Percentiles rank a stretch among this genome's conserved stretches.
phyloP scores from a whole-genome alignment of 2,888 invertebrate genomes.

The Epirrita christyi region DNA sequence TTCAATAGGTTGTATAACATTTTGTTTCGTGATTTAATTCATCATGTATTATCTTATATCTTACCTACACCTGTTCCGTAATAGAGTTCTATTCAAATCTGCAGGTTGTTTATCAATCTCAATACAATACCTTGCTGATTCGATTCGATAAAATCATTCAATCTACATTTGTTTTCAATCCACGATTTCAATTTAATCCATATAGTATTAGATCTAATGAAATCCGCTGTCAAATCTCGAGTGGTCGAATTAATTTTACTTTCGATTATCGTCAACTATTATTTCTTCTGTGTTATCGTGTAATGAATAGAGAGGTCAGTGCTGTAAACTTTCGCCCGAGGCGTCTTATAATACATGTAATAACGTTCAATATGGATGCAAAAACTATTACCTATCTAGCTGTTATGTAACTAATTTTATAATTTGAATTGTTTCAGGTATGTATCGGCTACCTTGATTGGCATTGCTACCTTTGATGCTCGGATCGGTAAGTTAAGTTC shows the following conservation, averaged over 20 bases:
- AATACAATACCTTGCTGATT: conserved; percentile 27
- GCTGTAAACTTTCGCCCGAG: conserved; percentile 72
- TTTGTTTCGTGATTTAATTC: not conserved
- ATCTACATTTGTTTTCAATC: conserved; percentile 33
- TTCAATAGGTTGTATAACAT: not conserved
- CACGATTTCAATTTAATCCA: conserved; percentile 32
- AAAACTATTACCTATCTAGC: conserved; percentile 18
- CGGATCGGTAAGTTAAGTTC: conserved; percentile 6
- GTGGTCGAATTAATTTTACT: conserved; percentile 76
- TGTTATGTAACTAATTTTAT: conserved; percentile 48
- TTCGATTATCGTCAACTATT: conserved; percentile 59
- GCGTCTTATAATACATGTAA: conserved; percentile 55
- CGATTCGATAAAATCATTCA: conserved; percentile 27
- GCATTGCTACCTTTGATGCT: not conserved
- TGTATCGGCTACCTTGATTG: conserved; percentile 40
- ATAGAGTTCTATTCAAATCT: conserved; percentile 17
- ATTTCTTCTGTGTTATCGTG: conserved; percentile 43
- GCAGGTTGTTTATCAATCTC: conserved; percentile 9
- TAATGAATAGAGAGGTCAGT: conserved; percentile 78
- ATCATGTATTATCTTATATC: not conserved
- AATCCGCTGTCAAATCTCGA: conserved; percentile 61
- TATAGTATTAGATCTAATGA: conserved; percentile 49
- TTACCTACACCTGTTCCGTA: conserved; percentile 14
- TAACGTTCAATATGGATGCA: conserved; percentile 52
- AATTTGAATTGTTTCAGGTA: conserved; percentile 62